These are phyloP conservation scores for Tetraneura akinire DNA, from an alignment of 1,140 invertebrate genomes.

Conservation along the genomic window DNA sequence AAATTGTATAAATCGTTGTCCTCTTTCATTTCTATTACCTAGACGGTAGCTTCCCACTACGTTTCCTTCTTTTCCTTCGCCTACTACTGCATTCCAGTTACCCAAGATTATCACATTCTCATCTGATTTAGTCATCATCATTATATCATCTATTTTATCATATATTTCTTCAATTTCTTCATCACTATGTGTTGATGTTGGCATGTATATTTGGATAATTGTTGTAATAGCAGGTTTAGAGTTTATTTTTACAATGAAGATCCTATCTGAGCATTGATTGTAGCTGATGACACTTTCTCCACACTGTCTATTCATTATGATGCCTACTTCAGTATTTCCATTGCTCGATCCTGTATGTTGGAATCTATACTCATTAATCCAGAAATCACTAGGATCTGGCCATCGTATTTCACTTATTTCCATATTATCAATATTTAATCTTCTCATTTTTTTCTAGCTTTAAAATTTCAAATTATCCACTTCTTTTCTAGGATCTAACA, in stretches of 20 bases:
- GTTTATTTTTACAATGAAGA: slow-evolving; percentile 33
- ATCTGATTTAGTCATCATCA: slow-evolving; percentile 14
- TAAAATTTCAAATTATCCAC: too few relatives aligned
- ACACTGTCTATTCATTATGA: slow-evolving; percentile 32
- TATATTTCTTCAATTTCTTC: slow-evolving; percentile 16
- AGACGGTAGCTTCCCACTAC: slow-evolving; percentile 23
- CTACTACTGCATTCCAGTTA: slow-evolving; percentile 36
- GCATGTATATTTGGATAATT: slow-evolving; percentile 43
- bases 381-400: slow-evolving; percentile 50
- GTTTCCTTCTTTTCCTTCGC: background rate
- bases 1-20: slow-evolving; percentile 44
- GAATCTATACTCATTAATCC: slow-evolving; percentile 28
- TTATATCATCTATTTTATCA: slow-evolving; percentile 22
- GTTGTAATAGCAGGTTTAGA: slow-evolving; percentile 35
- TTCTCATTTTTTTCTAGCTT: slow-evolving; percentile 53
- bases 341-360: slow-evolving; percentile 7
- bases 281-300: slow-evolving; percentile 23
- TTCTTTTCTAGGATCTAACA: slow-evolving; percentile 52
- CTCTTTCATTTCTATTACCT: slow-evolving; percentile 36
- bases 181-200: slow-evolving; percentile 18
- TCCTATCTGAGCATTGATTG: slow-evolving; percentile 24
- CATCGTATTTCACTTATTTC: too few relatives aligned
- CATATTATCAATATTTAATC: slow-evolving; percentile 52
- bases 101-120: slow-evolving; percentile 33
- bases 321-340: slow-evolving; percentile 20